These are phyloP conservation scores for Rhynchopsitta pachyrhyncha DNA, from an alignment of 2,113 vertebrate genomes.

Conservation along the genomic window DNA sequence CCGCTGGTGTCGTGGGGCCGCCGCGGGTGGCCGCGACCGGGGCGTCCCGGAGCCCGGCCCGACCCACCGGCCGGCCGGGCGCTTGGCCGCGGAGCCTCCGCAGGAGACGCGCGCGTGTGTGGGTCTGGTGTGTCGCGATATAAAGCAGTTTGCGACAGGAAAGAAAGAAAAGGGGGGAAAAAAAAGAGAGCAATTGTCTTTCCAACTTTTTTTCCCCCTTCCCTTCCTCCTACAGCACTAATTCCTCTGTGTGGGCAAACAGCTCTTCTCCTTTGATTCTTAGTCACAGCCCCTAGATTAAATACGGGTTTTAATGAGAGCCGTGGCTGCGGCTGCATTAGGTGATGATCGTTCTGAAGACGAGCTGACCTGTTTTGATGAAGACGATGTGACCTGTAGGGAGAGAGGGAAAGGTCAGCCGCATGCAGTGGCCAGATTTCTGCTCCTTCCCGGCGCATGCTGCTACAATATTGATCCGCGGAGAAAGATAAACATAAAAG, in stretches of 20 bases:
- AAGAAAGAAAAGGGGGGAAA: rapidly evolving
- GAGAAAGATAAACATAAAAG: slow-evolving; percentile 81
- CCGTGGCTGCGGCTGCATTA: slow-evolving; percentile 2
- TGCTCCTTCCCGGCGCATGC: slow-evolving; percentile 84
- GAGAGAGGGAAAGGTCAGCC: slow-evolving; percentile 87
- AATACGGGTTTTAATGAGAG: slow-evolving; percentile 60
- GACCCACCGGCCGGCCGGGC: rapidly evolving
- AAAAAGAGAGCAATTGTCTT: background rate
- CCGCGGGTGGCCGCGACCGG: background rate
- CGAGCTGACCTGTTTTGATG: slow-evolving; percentile 75
- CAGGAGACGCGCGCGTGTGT: background rate
- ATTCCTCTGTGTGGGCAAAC: slow-evolving; percentile 42
- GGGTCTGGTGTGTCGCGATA: background rate
- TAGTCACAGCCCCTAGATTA: background rate
- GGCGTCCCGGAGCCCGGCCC: no score
- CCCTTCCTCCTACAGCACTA: background rate
- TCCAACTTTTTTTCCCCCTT: background rate
- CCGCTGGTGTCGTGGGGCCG: background rate
- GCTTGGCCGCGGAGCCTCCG: background rate
- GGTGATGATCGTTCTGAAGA: slow-evolving; percentile 57
- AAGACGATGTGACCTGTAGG: slow-evolving; percentile 80
- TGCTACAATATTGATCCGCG: slow-evolving; percentile 88
- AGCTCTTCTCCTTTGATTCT: slow-evolving; percentile 16
- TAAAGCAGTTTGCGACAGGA: rapidly evolving
- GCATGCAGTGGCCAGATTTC: slow-evolving; percentile 80